phyloP scores from a whole-genome alignment of 2,888 invertebrate genomes.

The Mellilla xanthometata region DNA sequence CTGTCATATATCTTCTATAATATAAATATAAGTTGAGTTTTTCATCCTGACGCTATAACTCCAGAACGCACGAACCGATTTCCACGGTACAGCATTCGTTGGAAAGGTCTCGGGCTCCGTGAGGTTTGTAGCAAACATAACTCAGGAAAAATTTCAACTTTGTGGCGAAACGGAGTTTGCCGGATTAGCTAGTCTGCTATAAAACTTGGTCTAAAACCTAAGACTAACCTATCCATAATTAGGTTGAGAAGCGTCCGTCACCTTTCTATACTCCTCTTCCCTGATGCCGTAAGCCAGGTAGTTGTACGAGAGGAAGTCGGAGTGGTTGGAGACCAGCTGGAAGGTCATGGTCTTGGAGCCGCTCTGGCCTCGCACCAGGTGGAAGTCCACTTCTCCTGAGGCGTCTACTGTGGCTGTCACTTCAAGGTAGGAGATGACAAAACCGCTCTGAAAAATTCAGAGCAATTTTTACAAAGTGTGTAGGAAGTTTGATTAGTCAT shows the following conservation, averaged over 20 bases:
- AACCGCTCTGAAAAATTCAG: conserved; percentile 51
- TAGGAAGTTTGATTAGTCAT: too few relatives aligned
- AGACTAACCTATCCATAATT: conserved; percentile 50
- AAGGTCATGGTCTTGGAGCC: conserved; percentile 62
- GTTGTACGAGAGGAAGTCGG: conserved; percentile 65
- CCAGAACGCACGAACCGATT: too few relatives aligned
- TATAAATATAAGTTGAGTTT: too few relatives aligned
- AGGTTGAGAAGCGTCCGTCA: conserved; percentile 48
- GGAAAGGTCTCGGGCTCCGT: too few relatives aligned
- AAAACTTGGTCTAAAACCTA: background rate
- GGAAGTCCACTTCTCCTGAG: conserved; percentile 57
- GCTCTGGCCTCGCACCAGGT: conserved; percentile 52
- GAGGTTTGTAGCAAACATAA: too few relatives aligned
- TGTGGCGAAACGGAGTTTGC: too few relatives aligned
- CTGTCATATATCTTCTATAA: too few relatives aligned
- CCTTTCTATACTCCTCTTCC: conserved; percentile 72
- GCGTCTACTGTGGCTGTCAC: conserved; percentile 55
- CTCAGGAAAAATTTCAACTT: too few relatives aligned
- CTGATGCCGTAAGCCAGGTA: conserved; percentile 66
- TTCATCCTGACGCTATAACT: too few relatives aligned
- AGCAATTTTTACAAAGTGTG: too few relatives aligned
- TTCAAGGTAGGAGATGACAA: conserved; percentile 65
- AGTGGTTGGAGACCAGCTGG: conserved; percentile 66
- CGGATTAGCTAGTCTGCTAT: too few relatives aligned
- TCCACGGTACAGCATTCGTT: too few relatives aligned